A percentile compares a stretch with the other conserved stretches of the same genome.
Conservation (phyloP, 2,113 vertebrate genomes). For the Microcebus murinus region DNA sequence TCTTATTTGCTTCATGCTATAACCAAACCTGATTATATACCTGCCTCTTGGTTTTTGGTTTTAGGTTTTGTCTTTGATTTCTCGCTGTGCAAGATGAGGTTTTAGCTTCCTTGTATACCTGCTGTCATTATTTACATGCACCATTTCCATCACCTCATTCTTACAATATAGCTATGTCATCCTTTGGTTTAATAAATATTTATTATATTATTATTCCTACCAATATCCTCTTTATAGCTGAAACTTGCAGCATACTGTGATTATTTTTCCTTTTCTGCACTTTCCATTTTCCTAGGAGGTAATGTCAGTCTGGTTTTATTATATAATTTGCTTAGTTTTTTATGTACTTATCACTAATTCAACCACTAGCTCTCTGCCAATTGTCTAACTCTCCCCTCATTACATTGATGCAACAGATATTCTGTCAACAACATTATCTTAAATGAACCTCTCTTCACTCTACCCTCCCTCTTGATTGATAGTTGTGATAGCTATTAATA, state of each 20-base stretch:
- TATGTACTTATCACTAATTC: background rate
- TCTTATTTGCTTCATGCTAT: background rate
- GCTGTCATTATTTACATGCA: background rate
- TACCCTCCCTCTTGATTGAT: background rate
- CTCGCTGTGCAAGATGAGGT: background rate
- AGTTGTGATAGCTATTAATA: background rate
- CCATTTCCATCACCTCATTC: background rate
- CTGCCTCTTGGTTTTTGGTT: background rate
- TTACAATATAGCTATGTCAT: background rate
- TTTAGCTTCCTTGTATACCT: background rate
- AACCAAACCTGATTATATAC: background rate
- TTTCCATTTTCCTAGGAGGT: background rate
- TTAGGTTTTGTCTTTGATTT: slow-evolving; percentile 16
- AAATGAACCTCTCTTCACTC: background rate
- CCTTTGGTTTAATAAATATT: background rate
- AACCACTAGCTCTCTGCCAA: background rate
- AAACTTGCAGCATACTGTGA: background rate
- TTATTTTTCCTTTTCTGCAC: background rate
- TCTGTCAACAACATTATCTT: background rate
- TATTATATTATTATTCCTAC: background rate
- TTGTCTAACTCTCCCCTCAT: background rate
- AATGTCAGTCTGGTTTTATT: background rate
- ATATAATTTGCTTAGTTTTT: background rate
- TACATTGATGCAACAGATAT: background rate
- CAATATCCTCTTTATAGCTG: background rate